A percentile compares a stretch with the other conserved stretches of the same genome.
Conservation (phyloP, 2,797 vertebrate species). For the Platalea minor region DNA sequence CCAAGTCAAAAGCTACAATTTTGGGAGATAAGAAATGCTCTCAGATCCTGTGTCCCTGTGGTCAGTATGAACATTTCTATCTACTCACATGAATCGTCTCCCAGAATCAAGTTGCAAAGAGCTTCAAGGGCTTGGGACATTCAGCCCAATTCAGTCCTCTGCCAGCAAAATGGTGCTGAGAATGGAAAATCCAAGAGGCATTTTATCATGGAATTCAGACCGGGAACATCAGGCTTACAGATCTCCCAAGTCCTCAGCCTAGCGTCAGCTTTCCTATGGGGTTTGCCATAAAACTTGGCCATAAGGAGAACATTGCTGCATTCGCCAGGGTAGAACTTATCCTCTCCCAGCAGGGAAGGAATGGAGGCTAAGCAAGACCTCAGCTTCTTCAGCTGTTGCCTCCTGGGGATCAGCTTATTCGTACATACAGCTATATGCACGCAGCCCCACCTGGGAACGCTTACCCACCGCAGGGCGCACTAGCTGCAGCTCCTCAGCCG, state of each 20-base stretch:
- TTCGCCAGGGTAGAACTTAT: background rate
- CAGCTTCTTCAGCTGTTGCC: background rate
- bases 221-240: background rate
- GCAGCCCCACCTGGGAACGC: background rate
- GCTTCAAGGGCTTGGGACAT: background rate
- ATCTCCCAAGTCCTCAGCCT: background rate
- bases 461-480: background rate
- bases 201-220: background rate
- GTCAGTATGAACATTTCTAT: background rate
- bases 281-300: background rate
- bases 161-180: background rate
- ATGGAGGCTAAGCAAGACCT: background rate
- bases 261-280: background rate
- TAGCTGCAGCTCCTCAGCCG: background rate
- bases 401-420: background rate
- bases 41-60: background rate
- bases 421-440: accelerated
- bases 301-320: background rate
- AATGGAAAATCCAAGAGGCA: background rate
- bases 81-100: background rate
- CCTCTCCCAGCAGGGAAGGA: background rate
- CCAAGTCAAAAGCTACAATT: background rate
- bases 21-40: background rate
- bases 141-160: background rate
- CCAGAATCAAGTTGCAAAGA: background rate